These are phyloP conservation scores for Diplodus sargus DNA, from an alignment of 2,797 vertebrate species.

Conservation along the genomic window DNA sequence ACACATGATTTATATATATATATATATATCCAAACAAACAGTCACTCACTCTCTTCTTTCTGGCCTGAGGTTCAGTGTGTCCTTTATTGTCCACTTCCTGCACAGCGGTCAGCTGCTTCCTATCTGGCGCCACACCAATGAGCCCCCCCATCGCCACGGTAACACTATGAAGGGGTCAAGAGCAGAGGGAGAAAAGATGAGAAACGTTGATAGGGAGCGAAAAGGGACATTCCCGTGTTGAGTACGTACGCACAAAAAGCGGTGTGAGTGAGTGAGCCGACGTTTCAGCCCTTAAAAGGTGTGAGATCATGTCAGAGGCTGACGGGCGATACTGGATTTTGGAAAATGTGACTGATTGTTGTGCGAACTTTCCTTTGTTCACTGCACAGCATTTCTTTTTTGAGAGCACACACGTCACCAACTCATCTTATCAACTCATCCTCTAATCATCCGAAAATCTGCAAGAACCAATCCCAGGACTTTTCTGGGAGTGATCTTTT, in stretches of 20 bases:
- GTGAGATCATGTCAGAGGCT: slow-evolving; percentile 9
- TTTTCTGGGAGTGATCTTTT: slow-evolving; percentile 13
- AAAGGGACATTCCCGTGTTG: slow-evolving; percentile 51
- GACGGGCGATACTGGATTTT: not conserved
- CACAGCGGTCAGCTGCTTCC: slow-evolving; percentile 86
- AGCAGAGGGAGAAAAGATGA: slow-evolving; percentile 31
- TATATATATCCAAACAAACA: slow-evolving; percentile 28
- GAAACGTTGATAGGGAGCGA: slow-evolving; percentile 38
- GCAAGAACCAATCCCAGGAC: not conserved
- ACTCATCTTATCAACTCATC: slow-evolving; percentile 14
- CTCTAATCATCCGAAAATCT: slow-evolving; percentile 26
- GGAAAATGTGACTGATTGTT: not conserved
- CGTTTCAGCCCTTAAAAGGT: slow-evolving; percentile 6
- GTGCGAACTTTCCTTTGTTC: not conserved
- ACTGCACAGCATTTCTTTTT: not conserved
- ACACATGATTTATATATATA: slow-evolving; percentile 25
- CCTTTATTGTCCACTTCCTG: slow-evolving; percentile 83
- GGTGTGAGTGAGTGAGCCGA: not conserved
- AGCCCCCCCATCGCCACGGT: slow-evolving; percentile 19
- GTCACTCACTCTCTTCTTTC: slow-evolving; percentile 24
- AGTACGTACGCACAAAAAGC: no score
- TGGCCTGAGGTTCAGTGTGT: slow-evolving; percentile 52
- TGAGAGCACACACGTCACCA: slow-evolving; percentile 3
- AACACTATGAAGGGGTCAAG: slow-evolving; percentile 42
- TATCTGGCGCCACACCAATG: slow-evolving; percentile 85